phyloP scores from a whole-genome alignment of 2,888 invertebrate genomes.

The Eretmocerus hayati region DNA sequence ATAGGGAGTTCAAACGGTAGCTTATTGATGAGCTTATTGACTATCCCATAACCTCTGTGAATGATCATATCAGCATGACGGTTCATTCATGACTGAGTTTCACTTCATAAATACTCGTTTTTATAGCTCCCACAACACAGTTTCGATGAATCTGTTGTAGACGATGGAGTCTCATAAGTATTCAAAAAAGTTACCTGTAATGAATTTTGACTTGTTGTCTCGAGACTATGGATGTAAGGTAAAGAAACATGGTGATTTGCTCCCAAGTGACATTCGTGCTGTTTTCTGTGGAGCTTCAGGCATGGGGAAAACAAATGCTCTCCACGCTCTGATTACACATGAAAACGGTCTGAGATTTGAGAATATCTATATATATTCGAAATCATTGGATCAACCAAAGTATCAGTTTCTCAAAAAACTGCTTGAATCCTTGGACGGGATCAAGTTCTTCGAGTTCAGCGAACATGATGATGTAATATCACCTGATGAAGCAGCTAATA shows the following conservation, averaged over 20 bases:
- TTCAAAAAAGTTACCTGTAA: not conserved
- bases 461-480: slow-evolving; percentile 13
- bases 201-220: slow-evolving; percentile 1
- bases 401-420: not conserved
- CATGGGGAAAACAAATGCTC: too few species aligned
- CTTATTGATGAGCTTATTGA: slow-evolving; percentile 18
- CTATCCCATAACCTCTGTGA: not conserved
- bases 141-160: too few species aligned
- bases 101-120: too few species aligned
- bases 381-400: slow-evolving; percentile 7
- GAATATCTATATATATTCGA: too few species aligned
- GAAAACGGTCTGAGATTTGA: too few species aligned
- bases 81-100: not conserved
- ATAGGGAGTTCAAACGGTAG: slow-evolving; percentile 24
- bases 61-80: not conserved
- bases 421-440: not conserved
- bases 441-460: slow-evolving; percentile 6
- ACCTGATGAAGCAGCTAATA: too few species aligned
- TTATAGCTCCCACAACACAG: not conserved
- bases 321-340: too few species aligned
- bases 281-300: too few species aligned
- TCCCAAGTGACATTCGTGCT: slow-evolving; percentile 3
- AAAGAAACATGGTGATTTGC: slow-evolving; percentile 4
- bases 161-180: too few species aligned
- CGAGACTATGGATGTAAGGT: not conserved